Conservation (phyloP, 2,797 vertebrate species). For the Tangara arthus region DNA sequence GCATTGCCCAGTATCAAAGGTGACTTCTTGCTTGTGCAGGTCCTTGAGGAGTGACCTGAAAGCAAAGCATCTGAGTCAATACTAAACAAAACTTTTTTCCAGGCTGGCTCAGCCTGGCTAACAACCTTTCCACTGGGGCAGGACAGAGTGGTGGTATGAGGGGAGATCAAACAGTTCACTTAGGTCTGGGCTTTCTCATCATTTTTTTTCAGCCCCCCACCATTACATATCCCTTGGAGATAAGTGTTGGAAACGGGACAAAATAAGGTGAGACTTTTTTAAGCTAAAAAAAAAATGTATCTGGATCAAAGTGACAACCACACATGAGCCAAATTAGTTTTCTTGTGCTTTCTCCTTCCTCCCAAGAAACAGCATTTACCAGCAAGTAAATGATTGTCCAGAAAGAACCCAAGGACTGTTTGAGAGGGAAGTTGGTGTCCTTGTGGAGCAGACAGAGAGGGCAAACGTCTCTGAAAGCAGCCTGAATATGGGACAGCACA, state of each 20-base stretch:
- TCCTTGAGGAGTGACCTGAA: constrained; percentile 4
- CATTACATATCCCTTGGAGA: neutral
- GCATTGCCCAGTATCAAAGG: neutral
- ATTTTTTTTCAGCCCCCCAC: neutral
- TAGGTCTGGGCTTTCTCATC: neutral
- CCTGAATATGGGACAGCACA: fast-evolving
- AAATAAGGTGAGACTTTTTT: neutral
- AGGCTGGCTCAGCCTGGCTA: neutral
- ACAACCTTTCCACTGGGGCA: neutral
- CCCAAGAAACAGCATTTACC: neutral
- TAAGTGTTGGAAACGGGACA: neutral
- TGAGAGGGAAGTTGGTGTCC: neutral
- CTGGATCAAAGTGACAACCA: neutral
- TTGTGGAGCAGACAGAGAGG: constrained; percentile 18
- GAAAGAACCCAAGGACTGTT: neutral
- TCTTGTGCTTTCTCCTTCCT: neutral
- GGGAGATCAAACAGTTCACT: neutral
- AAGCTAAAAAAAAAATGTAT: neutral
- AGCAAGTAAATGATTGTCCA: constrained; percentile 51
- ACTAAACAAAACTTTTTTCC: neutral
- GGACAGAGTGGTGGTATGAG: neutral
- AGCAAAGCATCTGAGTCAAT: neutral
- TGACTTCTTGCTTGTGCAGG: neutral
- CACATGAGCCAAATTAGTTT: fast-evolving
- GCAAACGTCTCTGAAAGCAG: neutral